Conservation (phyloP, 2,888 invertebrate species). For the Cecidostiba fungosa region DNA sequence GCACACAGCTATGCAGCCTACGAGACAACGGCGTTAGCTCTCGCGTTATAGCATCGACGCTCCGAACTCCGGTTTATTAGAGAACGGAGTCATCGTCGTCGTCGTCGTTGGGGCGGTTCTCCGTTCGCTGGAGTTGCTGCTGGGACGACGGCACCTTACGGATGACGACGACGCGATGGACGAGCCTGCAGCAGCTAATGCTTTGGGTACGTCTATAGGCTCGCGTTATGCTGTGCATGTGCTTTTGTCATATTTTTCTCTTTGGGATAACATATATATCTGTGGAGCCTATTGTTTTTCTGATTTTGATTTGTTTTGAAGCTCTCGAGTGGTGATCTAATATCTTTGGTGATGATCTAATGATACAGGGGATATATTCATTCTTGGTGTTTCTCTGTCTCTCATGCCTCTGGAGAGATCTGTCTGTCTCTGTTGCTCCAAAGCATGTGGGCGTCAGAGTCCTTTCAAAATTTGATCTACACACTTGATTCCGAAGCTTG, state of each 20-base stretch:
- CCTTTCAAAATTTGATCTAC: conserved; percentile 46
- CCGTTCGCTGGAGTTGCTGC: conserved; percentile 20
- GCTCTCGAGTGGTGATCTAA: background rate
- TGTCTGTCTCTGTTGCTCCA: conserved; percentile 14
- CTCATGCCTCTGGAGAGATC: background rate
- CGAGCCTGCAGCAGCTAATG: conserved; percentile 52
- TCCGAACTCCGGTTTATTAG: conserved; percentile 7
- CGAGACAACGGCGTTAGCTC: background rate
- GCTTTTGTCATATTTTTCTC: background rate
- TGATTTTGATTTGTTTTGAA: background rate
- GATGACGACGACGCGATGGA: conserved; percentile 60
- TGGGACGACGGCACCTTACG: conserved; percentile 40
- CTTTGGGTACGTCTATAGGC: conserved; percentile 43
- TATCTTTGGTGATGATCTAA: conserved; percentile 32
- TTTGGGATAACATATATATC: background rate
- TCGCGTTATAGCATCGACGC: background rate
- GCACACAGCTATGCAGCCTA: background rate
- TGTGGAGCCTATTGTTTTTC: background rate
- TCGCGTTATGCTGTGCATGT: background rate
- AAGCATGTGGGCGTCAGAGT: conserved; percentile 51
- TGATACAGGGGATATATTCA: background rate
- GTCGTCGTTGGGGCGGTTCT: background rate
- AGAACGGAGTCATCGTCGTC: conserved; percentile 26
- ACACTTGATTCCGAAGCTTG: background rate
- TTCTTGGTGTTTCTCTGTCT: background rate